phyloP scores from a whole-genome alignment of 2,888 invertebrate genomes.

The Acanthococcus lagerstroemiae region DNA sequence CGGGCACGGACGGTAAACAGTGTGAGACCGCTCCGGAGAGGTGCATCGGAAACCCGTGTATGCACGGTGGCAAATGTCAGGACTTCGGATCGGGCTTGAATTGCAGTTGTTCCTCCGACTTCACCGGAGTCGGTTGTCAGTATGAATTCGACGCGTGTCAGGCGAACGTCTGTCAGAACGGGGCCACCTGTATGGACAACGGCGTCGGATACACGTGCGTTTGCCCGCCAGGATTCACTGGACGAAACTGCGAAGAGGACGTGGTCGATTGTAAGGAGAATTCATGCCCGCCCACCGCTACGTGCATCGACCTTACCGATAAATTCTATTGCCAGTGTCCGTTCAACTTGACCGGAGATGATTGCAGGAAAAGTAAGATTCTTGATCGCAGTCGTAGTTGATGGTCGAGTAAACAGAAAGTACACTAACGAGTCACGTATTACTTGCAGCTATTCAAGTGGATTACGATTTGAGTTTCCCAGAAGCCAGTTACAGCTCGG shows the following conservation, averaged over 20 bases:
- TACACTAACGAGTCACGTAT: too few relatives aligned
- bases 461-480: constrained; percentile 95
- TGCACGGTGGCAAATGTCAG: constrained; percentile 91
- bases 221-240: constrained; percentile 68
- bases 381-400: too few relatives aligned
- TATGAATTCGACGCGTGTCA: constrained; percentile 89
- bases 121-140: constrained; percentile 80
- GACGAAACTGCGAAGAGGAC: constrained; percentile 79
- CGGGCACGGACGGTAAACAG: constrained; percentile 91
- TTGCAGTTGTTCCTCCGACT: constrained; percentile 81
- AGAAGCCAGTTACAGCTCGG: constrained; percentile 79
- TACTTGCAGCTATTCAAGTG: constrained; percentile 78
- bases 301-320: constrained; percentile 81
- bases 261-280: constrained; percentile 85
- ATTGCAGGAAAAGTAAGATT: constrained; percentile 81
- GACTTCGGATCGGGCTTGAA: constrained; percentile 92
- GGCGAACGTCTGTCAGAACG: constrained; percentile 81
- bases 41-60: constrained; percentile 85
- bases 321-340: constrained; percentile 94
- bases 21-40: constrained; percentile 94
- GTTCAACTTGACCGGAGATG: constrained; percentile 90
- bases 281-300: constrained; percentile 87
- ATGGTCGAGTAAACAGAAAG: too few relatives aligned
- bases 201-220: constrained; percentile 74
- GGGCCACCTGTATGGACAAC: constrained; percentile 80